phyloP scores from a whole-genome alignment of 2,797 vertebrate genomes.

The Tapirus indicus region DNA sequence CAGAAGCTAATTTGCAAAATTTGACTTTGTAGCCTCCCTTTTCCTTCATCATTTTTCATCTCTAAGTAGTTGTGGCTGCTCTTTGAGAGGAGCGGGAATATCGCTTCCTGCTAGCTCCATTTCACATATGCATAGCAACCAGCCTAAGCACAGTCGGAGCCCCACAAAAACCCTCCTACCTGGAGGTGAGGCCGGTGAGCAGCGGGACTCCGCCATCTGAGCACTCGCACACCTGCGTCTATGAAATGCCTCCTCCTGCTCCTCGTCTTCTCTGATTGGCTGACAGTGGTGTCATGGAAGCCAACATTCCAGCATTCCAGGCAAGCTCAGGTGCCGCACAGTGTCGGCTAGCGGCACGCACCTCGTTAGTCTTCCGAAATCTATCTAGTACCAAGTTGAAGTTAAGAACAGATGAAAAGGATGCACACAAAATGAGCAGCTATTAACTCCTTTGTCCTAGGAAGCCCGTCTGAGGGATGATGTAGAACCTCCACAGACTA shows the following conservation, averaged over 20 bases:
- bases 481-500: fast-evolving
- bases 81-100: fast-evolving
- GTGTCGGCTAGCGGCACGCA: fast-evolving
- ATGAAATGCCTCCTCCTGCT: background rate
- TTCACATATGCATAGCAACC: background rate
- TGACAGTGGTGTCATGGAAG: background rate
- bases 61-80: background rate
- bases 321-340: background rate
- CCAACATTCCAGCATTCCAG: background rate
- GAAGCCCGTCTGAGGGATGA: too few relatives aligned
- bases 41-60: background rate
- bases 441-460: background rate
- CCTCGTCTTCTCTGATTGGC: background rate
- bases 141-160: background rate
- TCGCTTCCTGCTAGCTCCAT: background rate
- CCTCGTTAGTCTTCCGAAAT: background rate
- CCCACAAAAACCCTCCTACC: background rate
- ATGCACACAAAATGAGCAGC: background rate
- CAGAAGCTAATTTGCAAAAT: background rate
- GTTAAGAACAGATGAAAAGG: background rate
- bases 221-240: constrained; percentile 53
- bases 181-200: background rate
- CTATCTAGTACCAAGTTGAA: background rate
- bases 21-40: background rate
- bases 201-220: background rate